phyloP scores from a whole-genome alignment of 2,113 vertebrate species.

The Lophotis ruficrista region DNA sequence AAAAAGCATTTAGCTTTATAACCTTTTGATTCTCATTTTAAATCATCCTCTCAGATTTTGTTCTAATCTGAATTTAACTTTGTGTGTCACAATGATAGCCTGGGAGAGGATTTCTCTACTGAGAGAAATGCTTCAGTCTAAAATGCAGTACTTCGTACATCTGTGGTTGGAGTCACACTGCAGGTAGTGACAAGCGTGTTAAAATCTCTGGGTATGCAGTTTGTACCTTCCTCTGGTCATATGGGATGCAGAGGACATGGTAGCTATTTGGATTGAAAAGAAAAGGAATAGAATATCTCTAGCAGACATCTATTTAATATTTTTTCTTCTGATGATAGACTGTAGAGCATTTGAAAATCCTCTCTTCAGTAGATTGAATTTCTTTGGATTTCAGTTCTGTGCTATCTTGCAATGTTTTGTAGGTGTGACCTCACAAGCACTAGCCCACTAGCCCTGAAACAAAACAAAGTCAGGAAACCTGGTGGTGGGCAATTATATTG shows the following conservation, averaged over 20 bases:
- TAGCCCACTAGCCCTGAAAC: background rate
- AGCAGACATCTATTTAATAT: background rate
- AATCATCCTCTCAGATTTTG: constrained; percentile 31
- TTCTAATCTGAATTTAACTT: constrained; percentile 26
- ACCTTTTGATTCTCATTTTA: constrained; percentile 44
- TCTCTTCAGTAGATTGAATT: background rate
- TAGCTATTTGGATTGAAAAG: background rate
- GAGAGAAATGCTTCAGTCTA: background rate
- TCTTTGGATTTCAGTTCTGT: background rate
- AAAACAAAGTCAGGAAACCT: background rate
- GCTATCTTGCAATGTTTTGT: background rate
- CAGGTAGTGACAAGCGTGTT: background rate
- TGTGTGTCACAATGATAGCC: background rate
- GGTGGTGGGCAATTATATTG: background rate
- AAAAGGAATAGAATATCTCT: background rate
- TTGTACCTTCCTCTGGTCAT: background rate
- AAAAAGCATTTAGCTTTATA: constrained; percentile 42
- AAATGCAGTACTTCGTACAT: background rate
- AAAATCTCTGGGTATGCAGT: background rate
- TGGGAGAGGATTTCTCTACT: background rate
- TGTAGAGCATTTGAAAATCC: background rate
- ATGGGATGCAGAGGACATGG: background rate
- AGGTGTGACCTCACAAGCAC: background rate
- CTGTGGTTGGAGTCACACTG: background rate
- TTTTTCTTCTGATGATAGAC: background rate